These are phyloP conservation scores for Dolichomitus sp. DNA, from an alignment of 2,888 invertebrate genomes.

Conservation along the genomic window DNA sequence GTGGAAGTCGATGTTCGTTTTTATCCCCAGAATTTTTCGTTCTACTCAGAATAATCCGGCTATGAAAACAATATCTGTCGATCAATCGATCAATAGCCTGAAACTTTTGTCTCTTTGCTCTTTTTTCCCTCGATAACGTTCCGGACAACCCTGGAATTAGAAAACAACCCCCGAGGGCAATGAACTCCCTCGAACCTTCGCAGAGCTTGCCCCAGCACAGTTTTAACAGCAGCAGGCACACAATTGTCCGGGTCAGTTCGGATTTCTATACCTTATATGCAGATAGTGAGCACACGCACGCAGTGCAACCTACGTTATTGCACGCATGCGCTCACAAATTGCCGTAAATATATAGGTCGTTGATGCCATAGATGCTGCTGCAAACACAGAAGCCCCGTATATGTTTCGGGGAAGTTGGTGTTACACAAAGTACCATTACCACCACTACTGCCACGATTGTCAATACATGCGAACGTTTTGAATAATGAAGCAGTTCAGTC, in stretches of 20 bases:
- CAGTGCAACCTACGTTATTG: conserved; percentile 9
- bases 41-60: background rate
- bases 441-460: conserved; percentile 17
- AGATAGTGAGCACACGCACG: conserved; percentile 54
- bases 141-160: conserved; percentile 36
- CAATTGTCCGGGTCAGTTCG: conserved; percentile 55
- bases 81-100: conserved; percentile 9
- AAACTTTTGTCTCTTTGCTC: conserved; percentile 1
- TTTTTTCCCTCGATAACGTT: background rate
- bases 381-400: background rate
- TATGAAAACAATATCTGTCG: conserved; percentile 13
- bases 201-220: conserved; percentile 7
- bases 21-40: background rate
- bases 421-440: conserved; percentile 30
- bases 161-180: conserved; percentile 48
- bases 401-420: conserved; percentile 5
- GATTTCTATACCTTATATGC: conserved; percentile 60
- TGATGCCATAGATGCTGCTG: conserved; percentile 20
- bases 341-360: conserved; percentile 16
- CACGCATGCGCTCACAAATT: conserved; percentile 23
- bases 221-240: conserved; percentile 23
- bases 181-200: conserved; percentile 20
- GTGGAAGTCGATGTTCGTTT: conserved; percentile 1
- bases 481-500: conserved; percentile 76
- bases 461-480: conserved; percentile 71